Percentiles rank a stretch among this genome's conserved stretches.
Evolutionary conservation across 1,140 invertebrate genomes (phyloP).

Genomic region (Gyrodactylus salaris): DNA sequence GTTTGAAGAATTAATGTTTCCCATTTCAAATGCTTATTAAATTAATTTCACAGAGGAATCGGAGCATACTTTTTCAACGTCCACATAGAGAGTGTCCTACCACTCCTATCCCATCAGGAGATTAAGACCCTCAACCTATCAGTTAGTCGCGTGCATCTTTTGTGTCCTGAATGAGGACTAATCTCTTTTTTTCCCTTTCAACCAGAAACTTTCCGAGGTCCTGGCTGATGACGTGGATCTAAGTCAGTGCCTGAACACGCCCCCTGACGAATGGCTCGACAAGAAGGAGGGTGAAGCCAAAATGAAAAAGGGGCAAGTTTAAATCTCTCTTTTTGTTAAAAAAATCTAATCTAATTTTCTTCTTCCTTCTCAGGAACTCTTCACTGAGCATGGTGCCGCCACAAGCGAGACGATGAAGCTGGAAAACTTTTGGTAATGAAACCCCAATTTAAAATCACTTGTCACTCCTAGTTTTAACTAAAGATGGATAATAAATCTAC

Average conservation of each 20-base stretch:
- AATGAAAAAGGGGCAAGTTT: background rate
- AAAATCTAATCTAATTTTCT: too few species aligned
- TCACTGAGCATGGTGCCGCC: background rate
- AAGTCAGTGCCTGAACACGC: background rate
- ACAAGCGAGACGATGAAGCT: background rate
- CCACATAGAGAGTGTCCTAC: background rate
- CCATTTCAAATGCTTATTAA: background rate
- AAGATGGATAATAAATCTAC: too few species aligned
- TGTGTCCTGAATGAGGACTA: background rate
- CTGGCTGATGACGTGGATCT: background rate
- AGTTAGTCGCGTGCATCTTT: background rate
- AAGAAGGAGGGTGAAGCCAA: background rate
- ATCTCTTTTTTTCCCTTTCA: background rate
- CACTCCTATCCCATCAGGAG: background rate
- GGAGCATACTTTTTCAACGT: background rate
- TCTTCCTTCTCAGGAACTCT: too few species aligned
- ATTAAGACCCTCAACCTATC: background rate
- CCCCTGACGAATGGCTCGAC: background rate
- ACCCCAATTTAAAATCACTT: too few species aligned
- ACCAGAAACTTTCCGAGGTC: background rate
- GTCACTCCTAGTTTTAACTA: too few species aligned
- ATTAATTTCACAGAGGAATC: background rate
- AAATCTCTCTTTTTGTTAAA: too few species aligned
- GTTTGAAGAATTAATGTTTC: too few species aligned
- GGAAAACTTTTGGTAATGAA: too few species aligned